Evolutionary conservation across 2,113 vertebrate species (phyloP), one percentile per base, ranked within the genome.

Genomic region (Notothenia coriiceps): DNA sequence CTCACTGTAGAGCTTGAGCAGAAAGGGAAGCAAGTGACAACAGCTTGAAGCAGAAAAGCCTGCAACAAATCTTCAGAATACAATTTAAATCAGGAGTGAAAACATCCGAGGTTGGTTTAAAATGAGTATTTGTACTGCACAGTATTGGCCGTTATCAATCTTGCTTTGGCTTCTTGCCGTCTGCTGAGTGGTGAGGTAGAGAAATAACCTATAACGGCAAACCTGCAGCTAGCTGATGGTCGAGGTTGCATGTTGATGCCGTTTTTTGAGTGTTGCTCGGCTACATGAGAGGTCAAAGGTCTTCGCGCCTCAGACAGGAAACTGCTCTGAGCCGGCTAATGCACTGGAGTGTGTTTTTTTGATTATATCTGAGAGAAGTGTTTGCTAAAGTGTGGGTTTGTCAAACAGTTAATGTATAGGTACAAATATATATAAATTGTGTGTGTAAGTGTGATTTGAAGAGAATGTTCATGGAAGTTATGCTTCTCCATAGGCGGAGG

Each of bases 401-500:
- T 60, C 73, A 65, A 70, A 83, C 74, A 80, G 74, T 79, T 55
- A 76, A 70, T 81, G 66, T 60, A 60, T 61, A 59, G 69, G 51
- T 76, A 89, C 55, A 86, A 44, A 80, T 50, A 84, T 76, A 74
- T 80, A 61, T 47, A 20, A 44, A 5, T 62, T 10, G 10, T 33
- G 7, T 69, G 61, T 84, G 64, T 64, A n/a, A 52, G 47, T 63
- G 35, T 61, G 57, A 63, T 44, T 47, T 22, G 4, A 43, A 18
- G 62, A 35, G 49, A 65, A 33, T 72, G 54, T 56, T 18, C 63
- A 46, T 43, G 77, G 65, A 10, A 40, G 61, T 86, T 89, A 94
- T 49, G 86, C 89, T 79, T 95, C 92, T 85, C 82, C 91, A 51
- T 85, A 97, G 83, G 96, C 95, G n/a, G 97, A 98, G 61, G 97